phyloP scores from a whole-genome alignment of 2,797 vertebrate genomes.

The Sebastes baramenuke region DNA sequence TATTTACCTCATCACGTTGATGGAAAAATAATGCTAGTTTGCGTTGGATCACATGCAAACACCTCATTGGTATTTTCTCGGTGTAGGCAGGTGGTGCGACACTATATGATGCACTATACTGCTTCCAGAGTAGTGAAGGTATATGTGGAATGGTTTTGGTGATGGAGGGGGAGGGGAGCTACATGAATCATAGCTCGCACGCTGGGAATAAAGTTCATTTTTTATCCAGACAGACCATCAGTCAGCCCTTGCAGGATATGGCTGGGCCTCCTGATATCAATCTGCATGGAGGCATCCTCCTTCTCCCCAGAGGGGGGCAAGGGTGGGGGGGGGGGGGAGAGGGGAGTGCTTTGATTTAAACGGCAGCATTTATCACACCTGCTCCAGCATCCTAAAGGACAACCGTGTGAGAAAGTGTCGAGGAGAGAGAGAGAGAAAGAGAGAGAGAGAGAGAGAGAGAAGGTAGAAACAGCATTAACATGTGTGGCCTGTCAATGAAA shows the following conservation, averaged over 20 bases:
- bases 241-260: slow-evolving; percentile 75
- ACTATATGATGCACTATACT: slow-evolving; percentile 56
- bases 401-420: slow-evolving; percentile 25
- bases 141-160: slow-evolving; percentile 46
- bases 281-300: slow-evolving; percentile 76
- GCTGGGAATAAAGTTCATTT: slow-evolving; percentile 82
- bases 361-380: slow-evolving; percentile 81
- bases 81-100: slow-evolving; percentile 16
- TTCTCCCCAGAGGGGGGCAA: slow-evolving; percentile 71
- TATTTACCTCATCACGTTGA: slow-evolving; percentile 16
- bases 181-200: slow-evolving; percentile 79
- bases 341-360: slow-evolving; percentile 80
- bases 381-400: slow-evolving; percentile 71
- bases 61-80: slow-evolving; percentile 42
- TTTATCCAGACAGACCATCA: slow-evolving; percentile 84
- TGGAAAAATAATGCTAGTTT: slow-evolving; percentile 29
- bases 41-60: slow-evolving; percentile 9
- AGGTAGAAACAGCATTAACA: slow-evolving; percentile 42
- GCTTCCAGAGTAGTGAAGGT: slow-evolving; percentile 48
- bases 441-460: background rate
- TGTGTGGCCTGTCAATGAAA: slow-evolving; percentile 51
- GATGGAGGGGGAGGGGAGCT: slow-evolving; percentile 13
- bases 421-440: background rate
- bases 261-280: slow-evolving; percentile 79
- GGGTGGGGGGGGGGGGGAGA: slow-evolving; percentile 32